phyloP scores from a whole-genome alignment of 2,797 vertebrate species.

The Lutjanus campechanus region DNA sequence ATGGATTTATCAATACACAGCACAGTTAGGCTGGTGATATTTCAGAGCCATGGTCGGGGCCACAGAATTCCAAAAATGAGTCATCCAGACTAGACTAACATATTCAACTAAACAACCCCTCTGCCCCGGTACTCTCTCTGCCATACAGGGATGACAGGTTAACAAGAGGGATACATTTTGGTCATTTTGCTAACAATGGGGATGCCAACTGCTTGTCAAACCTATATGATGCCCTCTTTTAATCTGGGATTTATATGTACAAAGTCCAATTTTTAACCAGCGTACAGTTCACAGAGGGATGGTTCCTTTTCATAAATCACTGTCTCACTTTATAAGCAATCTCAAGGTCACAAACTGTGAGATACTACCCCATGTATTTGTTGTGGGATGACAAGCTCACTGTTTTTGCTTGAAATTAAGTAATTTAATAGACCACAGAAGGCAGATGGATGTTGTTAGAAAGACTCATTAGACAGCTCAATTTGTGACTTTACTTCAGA shows the following conservation, averaged over 20 bases:
- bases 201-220: neutral
- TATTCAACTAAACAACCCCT: no score
- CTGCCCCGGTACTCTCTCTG: no score
- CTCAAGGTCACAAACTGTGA: neutral
- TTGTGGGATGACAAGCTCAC: neutral
- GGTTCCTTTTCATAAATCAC: neutral
- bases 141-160: no score
- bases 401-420: neutral
- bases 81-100: no score
- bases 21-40: no score
- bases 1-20: no score
- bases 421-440: neutral
- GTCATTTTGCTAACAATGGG: no score
- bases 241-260: neutral
- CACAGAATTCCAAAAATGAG: no score
- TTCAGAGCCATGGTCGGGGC: no score
- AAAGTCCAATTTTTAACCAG: neutral
- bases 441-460: neutral
- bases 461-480: constrained; percentile 21
- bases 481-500: constrained; percentile 19
- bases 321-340: neutral
- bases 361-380: neutral
- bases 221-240: neutral
- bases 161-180: no score
- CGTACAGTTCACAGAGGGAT: neutral